Conservation (phyloP, 2,113 vertebrate species). For the Tragelaphus buxtoni region DNA sequence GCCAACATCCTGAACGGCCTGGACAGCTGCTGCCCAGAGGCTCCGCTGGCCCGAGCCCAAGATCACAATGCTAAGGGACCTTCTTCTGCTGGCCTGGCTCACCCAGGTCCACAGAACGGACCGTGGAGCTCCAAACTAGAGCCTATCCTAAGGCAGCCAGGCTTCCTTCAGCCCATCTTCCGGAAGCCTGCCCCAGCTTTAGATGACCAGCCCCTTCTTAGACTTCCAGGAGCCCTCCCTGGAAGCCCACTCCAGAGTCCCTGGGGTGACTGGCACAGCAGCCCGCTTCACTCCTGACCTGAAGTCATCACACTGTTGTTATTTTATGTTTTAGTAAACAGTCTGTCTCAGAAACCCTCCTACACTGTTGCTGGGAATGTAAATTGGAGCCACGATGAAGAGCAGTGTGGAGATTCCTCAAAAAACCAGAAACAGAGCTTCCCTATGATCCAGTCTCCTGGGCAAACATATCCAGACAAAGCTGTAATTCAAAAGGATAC, state of each 20-base stretch:
- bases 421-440: background rate
- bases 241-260: background rate
- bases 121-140: accelerated
- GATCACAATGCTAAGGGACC: background rate
- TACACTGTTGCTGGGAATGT: background rate
- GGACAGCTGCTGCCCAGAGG: background rate
- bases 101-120: accelerated
- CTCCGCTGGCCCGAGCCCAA: accelerated
- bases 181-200: background rate
- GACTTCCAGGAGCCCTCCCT: background rate
- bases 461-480: background rate
- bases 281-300: accelerated
- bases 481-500: background rate
- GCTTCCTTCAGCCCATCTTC: background rate
- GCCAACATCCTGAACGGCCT: background rate
- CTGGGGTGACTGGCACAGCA: background rate
- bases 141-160: accelerated
- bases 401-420: background rate
- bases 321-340: background rate
- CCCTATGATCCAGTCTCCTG: background rate
- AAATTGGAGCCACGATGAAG: background rate
- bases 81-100: too few relatives aligned
- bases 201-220: too few relatives aligned
- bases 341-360: background rate
- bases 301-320: accelerated